Percentiles rank a stretch among this genome's conserved stretches.
phyloP scores from a whole-genome alignment of 2,113 vertebrate species.

The Saguinus imperator region DNA sequence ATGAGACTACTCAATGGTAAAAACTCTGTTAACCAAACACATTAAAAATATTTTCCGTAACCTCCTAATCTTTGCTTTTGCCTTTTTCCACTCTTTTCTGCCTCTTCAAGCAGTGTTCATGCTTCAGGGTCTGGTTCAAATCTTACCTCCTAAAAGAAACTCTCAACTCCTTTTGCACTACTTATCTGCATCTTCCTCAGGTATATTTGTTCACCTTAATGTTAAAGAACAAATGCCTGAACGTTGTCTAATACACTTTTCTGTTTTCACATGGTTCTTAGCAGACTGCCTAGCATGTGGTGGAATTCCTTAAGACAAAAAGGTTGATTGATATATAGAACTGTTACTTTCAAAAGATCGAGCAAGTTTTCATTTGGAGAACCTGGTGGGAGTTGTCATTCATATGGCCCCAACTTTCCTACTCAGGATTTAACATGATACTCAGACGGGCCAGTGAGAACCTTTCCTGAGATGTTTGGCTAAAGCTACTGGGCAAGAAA shows the following conservation, averaged over 20 bases:
- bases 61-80: not conserved
- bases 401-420: not conserved
- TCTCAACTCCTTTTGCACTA: not conserved
- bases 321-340: not conserved
- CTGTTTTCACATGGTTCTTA: not conserved
- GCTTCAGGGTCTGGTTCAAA: conserved; percentile 3
- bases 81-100: not conserved
- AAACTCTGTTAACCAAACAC: not conserved
- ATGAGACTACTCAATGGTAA: not conserved
- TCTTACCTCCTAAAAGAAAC: fast-evolving
- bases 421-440: not conserved
- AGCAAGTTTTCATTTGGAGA: not conserved
- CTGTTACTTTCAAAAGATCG: not conserved
- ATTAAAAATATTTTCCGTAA: not conserved
- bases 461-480: not conserved
- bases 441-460: not conserved
- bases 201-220: not conserved
- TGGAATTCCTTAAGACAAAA: not conserved
- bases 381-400: not conserved
- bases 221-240: not conserved
- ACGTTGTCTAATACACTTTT: not conserved
- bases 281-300: not conserved
- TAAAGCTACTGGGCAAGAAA: not conserved
- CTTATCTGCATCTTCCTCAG: not conserved
- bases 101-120: not conserved